Evolutionary conservation across 2,113 vertebrate species (phyloP), one percentile per base, ranked within the genome.

Genomic region (Macaca fascicularis): DNA sequence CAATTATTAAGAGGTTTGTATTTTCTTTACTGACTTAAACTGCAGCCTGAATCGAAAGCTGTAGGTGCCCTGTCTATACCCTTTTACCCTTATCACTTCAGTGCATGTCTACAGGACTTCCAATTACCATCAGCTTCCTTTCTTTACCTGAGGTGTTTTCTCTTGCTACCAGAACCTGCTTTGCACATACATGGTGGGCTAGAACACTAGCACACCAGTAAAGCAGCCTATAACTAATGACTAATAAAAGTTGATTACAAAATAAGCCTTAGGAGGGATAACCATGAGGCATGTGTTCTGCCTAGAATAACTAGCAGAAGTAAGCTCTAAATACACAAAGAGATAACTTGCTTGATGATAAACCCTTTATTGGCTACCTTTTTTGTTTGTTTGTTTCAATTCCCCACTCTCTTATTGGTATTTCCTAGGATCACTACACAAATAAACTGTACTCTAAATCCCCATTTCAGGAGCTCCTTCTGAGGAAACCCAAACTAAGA

Each of bases 211-310:
- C 48, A 87, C 25, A 14, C 40, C 22, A 84, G n/a, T 82, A 55
- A 90, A 94, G 40, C 10, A 38, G 40, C 22, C 40, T 83, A 83
- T 69, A 20, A 48, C 30, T 48, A 69, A 75, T 79, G 5, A 94
- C 57, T 80, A 94, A 91, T 40, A 83, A 88, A 52, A 88, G 12
- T 88, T 88, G 12, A 45, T 88, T 32, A 64, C 52, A 95, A 78
- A 74, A 38, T 78, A 91, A 91, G n/a, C 40, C 14, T 74, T 45
- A 72, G 5, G 72, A 70, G 17, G 3, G 32, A 45, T 91, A 70
- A 79, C 72, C 7, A 23, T 70, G 61, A 79, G 20, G 9, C 35
- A 93, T 1, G 16, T 69, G 45, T 69, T 93, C n/a, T 95, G 61
- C 52, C 57, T 27, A 81, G 22, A 93, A 69, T 74, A 79, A n/a